These are phyloP conservation scores for Spodoptera frugiperda DNA, from an alignment of 1,140 invertebrate species.

Conservation along the genomic window DNA sequence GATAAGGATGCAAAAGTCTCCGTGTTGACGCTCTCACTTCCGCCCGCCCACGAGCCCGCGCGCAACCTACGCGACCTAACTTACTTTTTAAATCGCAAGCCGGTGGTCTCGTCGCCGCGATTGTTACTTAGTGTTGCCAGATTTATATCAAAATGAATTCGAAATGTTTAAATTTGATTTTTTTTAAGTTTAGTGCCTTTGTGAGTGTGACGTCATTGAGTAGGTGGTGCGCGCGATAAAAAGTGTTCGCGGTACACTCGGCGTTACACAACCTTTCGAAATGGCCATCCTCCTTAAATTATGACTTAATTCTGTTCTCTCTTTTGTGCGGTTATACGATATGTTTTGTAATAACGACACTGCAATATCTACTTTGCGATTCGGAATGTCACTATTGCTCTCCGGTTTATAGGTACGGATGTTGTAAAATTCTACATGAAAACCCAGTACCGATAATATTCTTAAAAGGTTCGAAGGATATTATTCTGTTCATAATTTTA, in stretches of 20 bases:
- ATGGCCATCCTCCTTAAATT: constrained; percentile 77
- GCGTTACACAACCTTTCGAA: constrained; percentile 71
- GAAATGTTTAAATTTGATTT: constrained; percentile 51
- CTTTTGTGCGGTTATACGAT: constrained; percentile 72
- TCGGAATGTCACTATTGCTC: constrained; percentile 42
- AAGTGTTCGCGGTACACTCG: constrained; percentile 60
- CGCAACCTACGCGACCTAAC: constrained; percentile 75
- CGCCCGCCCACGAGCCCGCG: constrained; percentile 80
- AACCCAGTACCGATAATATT: background rate
- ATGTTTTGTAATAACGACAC: constrained; percentile 72
- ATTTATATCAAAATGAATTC: constrained; percentile 54
- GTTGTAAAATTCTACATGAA: constrained; percentile 33
- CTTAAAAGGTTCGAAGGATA: background rate
- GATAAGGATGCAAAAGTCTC: constrained; percentile 71
- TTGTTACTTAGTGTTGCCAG: constrained; percentile 60
- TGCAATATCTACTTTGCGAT: constrained; percentile 62
- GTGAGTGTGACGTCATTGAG: constrained; percentile 73
- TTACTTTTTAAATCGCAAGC: constrained; percentile 78
- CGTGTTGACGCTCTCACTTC: constrained; percentile 80
- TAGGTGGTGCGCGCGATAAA: constrained; percentile 76
- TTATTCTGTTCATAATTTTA: background rate
- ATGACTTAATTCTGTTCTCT: constrained; percentile 80
- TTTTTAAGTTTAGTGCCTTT: constrained; percentile 61
- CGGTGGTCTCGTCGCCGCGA: constrained; percentile 70
- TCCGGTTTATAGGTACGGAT: constrained; percentile 42